phyloP scores from a whole-genome alignment of 2,888 invertebrate genomes.

The Polylopha cassiicola region DNA sequence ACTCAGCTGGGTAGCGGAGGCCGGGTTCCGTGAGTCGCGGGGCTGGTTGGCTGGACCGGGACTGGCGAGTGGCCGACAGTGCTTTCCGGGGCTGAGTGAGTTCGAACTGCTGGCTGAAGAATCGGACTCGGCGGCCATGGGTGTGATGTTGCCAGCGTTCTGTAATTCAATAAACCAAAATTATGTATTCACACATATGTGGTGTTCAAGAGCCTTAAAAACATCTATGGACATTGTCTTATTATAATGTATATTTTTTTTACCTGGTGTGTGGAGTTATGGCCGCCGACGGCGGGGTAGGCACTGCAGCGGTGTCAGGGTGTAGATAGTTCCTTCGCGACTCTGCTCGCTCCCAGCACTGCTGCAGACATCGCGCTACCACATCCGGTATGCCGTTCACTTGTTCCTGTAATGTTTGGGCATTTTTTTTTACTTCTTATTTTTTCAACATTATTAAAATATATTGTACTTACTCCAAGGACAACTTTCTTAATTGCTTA shows the following conservation, averaged over 20 bases:
- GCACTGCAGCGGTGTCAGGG: conserved; percentile 89
- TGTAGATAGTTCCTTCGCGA: conserved; percentile 91
- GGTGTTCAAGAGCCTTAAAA: not conserved
- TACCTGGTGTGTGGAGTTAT: conserved; percentile 79
- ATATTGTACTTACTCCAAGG: too few species aligned
- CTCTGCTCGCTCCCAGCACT: conserved; percentile 88
- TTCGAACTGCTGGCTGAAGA: conserved; percentile 83
- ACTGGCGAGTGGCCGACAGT: conserved; percentile 64
- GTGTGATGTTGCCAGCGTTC: conserved; percentile 81
- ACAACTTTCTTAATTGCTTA: too few species aligned
- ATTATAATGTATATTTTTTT: not conserved
- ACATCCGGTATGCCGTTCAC: conserved; percentile 90
- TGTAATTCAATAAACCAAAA: conserved; percentile 39
- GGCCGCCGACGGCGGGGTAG: conserved; percentile 70
- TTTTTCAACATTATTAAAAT: too few species aligned
- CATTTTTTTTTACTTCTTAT: too few species aligned
- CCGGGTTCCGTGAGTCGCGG: conserved; percentile 53
- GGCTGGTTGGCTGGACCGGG: conserved; percentile 63
- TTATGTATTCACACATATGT: not conserved
- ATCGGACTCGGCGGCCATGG: conserved; percentile 90
- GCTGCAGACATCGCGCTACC: conserved; percentile 84
- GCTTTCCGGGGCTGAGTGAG: conserved; percentile 85
- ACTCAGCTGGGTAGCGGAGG: conserved; percentile 76
- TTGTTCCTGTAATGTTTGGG: conserved; percentile 83
- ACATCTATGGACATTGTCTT: not conserved